phyloP scores from a whole-genome alignment of 2,113 vertebrate species.

The Ovibos moschatus region DNA sequence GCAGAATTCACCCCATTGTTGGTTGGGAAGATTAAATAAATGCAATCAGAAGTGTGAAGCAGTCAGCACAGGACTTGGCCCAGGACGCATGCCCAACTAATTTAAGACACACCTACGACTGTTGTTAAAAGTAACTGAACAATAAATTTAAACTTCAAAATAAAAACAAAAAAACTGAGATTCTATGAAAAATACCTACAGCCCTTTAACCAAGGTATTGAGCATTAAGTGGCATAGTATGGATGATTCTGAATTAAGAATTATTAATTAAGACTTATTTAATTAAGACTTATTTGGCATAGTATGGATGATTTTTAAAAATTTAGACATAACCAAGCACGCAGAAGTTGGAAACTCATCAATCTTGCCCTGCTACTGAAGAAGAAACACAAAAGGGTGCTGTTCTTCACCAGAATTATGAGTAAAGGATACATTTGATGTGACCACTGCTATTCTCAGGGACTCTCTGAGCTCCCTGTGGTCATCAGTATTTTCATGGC shows the following conservation, averaged over 20 bases:
- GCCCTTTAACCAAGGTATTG: not conserved
- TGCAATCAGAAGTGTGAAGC: not conserved
- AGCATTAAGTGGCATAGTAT: not conserved
- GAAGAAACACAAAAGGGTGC: not conserved
- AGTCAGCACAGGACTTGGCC: not conserved
- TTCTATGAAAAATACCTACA: not conserved
- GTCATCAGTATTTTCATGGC: not conserved
- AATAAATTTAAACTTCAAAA: not conserved
- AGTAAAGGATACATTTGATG: accelerated
- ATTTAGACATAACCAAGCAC: not conserved
- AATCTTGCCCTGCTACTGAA: not conserved
- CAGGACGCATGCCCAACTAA: accelerated
- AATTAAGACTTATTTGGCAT: not conserved
- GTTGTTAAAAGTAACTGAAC: not conserved
- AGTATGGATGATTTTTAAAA: not conserved
- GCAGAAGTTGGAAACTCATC: not conserved
- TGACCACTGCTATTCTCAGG: accelerated
- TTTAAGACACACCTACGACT: not conserved
- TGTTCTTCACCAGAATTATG: not conserved
- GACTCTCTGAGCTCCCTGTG: not conserved
- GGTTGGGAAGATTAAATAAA: not conserved
- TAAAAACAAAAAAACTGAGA: not conserved
- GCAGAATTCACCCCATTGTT: not conserved
- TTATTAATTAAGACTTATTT: not conserved
- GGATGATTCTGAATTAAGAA: not conserved